Percentiles rank a stretch among this genome's conserved stretches.
Evolutionary conservation across 2,797 vertebrate genomes (phyloP).

Genomic region (Lophura swinhoii): DNA sequence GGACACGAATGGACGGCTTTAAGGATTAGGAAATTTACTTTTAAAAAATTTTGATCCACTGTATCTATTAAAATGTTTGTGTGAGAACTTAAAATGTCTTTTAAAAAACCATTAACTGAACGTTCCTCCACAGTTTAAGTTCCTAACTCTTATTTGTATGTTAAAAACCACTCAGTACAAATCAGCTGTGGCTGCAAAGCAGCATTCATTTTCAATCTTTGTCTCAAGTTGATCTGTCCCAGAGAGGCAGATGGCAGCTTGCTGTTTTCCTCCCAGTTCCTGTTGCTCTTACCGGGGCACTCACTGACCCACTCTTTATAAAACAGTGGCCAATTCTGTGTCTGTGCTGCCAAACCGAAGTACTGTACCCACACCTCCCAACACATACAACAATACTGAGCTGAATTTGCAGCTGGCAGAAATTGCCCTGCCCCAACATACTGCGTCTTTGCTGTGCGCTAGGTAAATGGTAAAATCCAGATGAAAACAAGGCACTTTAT

Average conservation of each 20-base stretch:
- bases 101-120: not conserved
- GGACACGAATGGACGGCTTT: not conserved
- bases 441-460: not conserved
- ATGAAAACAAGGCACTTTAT: not conserved
- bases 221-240: not conserved
- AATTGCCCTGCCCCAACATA: not conserved
- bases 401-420: not conserved
- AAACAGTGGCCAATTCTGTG: not conserved
- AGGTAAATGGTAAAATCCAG: not conserved
- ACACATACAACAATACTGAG: accelerated
- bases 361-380: not conserved
- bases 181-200: not conserved
- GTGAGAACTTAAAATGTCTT: not conserved
- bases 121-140: not conserved
- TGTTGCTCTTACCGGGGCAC: not conserved
- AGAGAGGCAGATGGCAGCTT: not conserved
- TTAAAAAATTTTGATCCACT: accelerated
- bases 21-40: not conserved
- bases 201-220: not conserved
- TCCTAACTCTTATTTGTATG: not conserved
- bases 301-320: not conserved
- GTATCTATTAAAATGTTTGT: not conserved
- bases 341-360: not conserved
- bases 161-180: not conserved
- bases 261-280: not conserved